These are phyloP conservation scores for Crotophaga sulcirostris DNA, from an alignment of 2,113 vertebrate species.

Conservation along the genomic window DNA sequence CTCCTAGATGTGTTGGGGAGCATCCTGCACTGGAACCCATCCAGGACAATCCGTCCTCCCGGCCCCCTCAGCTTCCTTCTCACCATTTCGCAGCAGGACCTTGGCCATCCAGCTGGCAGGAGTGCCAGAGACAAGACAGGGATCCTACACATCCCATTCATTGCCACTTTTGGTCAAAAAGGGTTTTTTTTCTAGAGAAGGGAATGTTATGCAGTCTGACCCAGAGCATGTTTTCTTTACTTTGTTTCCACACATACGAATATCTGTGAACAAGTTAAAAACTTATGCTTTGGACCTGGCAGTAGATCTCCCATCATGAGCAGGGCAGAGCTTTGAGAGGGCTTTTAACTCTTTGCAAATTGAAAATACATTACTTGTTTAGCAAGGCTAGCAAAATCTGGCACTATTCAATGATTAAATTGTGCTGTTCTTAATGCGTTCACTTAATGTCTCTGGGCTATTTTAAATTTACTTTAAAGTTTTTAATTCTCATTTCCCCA, in stretches of 20 bases:
- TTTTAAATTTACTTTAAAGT: constrained; percentile 4
- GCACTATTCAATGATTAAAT: neutral
- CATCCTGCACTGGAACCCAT: neutral
- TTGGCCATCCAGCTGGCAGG: neutral
- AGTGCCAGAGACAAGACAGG: neutral
- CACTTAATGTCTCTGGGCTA: neutral
- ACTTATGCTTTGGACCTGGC: neutral
- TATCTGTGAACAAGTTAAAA: neutral
- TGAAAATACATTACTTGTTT: neutral
- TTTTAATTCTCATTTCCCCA: constrained; percentile 11
- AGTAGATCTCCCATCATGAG: neutral
- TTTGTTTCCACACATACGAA: neutral
- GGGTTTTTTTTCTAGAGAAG: neutral
- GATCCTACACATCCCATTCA: neutral
- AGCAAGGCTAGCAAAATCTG: neutral
- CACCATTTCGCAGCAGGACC: neutral
- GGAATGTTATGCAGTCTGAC: fast-evolving
- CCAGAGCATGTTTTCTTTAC: neutral
- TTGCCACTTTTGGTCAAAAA: neutral
- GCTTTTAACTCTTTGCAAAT: neutral
- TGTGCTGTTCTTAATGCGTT: neutral
- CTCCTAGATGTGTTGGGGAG: neutral
- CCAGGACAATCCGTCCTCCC: neutral
- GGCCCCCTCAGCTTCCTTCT: neutral
- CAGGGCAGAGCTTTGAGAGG: neutral